Base-by-base conservation (phyloP, 1,140 invertebrate genomes). In the Trissolcus basalis region DNA sequence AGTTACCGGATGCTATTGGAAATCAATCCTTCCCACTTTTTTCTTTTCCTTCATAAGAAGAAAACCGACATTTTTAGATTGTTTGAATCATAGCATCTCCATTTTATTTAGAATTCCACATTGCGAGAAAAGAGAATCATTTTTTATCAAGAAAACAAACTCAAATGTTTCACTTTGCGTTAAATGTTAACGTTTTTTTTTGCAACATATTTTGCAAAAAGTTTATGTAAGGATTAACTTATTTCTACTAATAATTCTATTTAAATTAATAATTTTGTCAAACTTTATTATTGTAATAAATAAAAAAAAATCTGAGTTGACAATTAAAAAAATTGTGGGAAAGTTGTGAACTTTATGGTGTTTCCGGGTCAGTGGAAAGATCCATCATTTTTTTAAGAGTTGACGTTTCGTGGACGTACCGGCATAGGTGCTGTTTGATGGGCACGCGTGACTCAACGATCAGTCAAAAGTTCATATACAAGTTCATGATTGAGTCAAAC, bases 321-420 rank as follows among this genome's bases (percentile, higher is more conserved):
- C 16, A 32, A 12, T 39, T 32, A 9, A 56, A 45, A 65, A 12
- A 35, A 48, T 36, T 27, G 53, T 36, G 65, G 60, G 65, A 69
- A 69, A 69, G 65, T 54, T 35, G 39, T 56, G 47, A 50, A 58
- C 55, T 67, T 67, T 43, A 16, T 16, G 33, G 7, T 12, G 15
- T 53, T 69, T 69, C 49, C 65, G 65, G 56, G 65, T 60, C 55
- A 48, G n/a, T 39, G 41, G 48, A 60, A 47, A 45, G 19, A 6
- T 27, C 41, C 53, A 45, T 12, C 12, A 50, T 41, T 16, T 27
- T 59, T 56, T 71, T 43, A 4, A 6, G 13, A 35, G 36, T 11
- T 15, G 44, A 56, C 11, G 41, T 41, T 68, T 53, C 32, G 13
- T 33, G 48, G 60, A 36, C 39, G 32, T 41, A 36, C 15, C 27